These are phyloP conservation scores for Tanaodytes sp. DNA, from an alignment of 2,888 invertebrate genomes.

Conservation along the genomic window DNA sequence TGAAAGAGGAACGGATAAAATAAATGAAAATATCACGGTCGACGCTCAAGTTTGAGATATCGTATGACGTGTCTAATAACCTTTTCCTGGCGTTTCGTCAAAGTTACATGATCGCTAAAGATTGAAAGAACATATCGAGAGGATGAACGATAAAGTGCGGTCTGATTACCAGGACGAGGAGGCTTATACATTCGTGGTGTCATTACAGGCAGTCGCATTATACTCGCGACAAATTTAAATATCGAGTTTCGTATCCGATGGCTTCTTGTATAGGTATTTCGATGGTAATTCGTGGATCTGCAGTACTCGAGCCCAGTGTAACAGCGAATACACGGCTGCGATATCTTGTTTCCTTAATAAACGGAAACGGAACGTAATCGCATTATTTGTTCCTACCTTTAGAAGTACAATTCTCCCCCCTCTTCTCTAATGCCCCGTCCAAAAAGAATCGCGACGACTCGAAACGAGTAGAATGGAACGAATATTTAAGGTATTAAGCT, in stretches of 20 bases:
- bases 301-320: conserved; percentile 57
- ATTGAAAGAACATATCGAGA: conserved; percentile 51
- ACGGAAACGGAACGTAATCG: conserved; percentile 73
- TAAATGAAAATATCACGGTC: too few relatives aligned
- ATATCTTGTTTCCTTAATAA: conserved; percentile 74
- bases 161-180: conserved; percentile 65
- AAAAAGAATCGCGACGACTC: conserved; percentile 54
- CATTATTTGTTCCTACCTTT: conserved; percentile 73
- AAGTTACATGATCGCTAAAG: conserved; percentile 50
- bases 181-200: conserved; percentile 61
- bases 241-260: conserved; percentile 72
- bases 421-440: conserved; percentile 59
- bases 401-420: conserved; percentile 65
- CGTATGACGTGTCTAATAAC: conserved; percentile 39
- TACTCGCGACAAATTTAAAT: conserved; percentile 69
- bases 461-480: conserved; percentile 63
- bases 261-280: conserved; percentile 59
- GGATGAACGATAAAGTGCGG: conserved; percentile 64
- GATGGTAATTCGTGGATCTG: conserved; percentile 56
- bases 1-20: too few relatives aligned
- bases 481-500: conserved; percentile 72
- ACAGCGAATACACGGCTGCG: conserved; percentile 57
- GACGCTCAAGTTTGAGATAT: too few relatives aligned
- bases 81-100: conserved; percentile 40
- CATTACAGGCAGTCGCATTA: conserved; percentile 63